Percentiles rank a stretch among this genome's conserved stretches.
Evolutionary conservation across 2,888 invertebrate species (phyloP).

Genomic region (Cheilosia urbana): DNA sequence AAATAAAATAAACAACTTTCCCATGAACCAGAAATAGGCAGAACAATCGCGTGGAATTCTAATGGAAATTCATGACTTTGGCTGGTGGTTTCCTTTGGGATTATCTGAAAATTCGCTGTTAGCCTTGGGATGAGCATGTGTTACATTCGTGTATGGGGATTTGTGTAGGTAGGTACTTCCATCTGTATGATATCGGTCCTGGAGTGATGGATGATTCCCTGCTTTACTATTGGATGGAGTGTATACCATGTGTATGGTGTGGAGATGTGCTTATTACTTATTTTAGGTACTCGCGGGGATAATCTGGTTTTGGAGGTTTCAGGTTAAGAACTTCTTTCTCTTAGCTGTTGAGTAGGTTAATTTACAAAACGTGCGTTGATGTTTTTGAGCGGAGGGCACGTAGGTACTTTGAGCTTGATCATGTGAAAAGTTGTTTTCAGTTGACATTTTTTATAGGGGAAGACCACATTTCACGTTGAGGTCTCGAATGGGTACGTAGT

Average conservation of each 20-base stretch:
- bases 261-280: slow-evolving; percentile 1
- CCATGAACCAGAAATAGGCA: background rate
- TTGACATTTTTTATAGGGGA: too few species aligned
- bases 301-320: slow-evolving; percentile 62
- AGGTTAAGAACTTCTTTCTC: slow-evolving; percentile 47
- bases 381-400: background rate
- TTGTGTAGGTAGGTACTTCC: slow-evolving; percentile 17
- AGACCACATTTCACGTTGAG: too few species aligned
- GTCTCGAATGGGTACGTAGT: too few species aligned
- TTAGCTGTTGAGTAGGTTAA: slow-evolving; percentile 30
- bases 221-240: slow-evolving; percentile 35
- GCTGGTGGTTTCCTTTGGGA: slow-evolving; percentile 8
- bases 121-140: slow-evolving; percentile 4
- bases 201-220: slow-evolving; percentile 63
- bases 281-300: slow-evolving; percentile 33
- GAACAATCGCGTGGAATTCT: background rate
- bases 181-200: slow-evolving; percentile 12
- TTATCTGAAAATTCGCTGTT: slow-evolving; percentile 19
- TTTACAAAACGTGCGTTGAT: slow-evolving; percentile 53
- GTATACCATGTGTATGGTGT: slow-evolving; percentile 40
- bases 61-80: slow-evolving; percentile 3
- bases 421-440: too few species aligned
- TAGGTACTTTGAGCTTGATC: too few species aligned
- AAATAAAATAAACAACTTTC: slow-evolving; percentile 27
- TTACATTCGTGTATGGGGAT: slow-evolving; percentile 32